These are phyloP conservation scores for Sciurus carolinensis DNA, from an alignment of 2,797 vertebrate species.

Conservation along the genomic window DNA sequence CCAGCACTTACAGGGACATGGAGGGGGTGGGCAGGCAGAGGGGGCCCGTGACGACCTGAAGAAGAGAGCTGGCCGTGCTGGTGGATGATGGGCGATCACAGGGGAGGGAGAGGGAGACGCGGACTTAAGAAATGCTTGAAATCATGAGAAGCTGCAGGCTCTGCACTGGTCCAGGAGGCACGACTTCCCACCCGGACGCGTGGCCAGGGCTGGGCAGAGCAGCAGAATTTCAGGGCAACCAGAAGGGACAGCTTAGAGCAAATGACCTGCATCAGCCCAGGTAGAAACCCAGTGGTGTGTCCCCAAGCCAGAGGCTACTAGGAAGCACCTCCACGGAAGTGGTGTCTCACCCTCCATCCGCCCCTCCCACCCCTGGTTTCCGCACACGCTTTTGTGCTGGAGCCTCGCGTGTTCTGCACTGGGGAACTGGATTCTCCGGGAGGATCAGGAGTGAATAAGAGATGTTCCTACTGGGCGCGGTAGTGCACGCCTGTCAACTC, in stretches of 20 bases:
- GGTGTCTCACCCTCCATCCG: fast-evolving
- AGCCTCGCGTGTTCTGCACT: not conserved
- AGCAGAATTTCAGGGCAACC: not conserved
- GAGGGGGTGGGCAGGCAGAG: not conserved
- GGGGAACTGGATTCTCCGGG: not conserved
- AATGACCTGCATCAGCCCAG: no score
- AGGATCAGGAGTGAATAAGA: not conserved
- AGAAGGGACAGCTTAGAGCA: not conserved
- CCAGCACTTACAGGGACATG: fast-evolving
- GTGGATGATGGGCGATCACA: fast-evolving
- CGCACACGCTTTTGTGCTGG: fast-evolving
- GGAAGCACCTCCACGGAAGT: fast-evolving
- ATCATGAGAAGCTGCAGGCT: not conserved
- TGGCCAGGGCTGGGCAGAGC: not conserved
- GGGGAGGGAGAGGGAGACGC: not conserved
- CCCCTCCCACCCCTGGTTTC: no score
- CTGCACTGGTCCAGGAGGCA: not conserved
- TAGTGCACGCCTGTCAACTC: no score
- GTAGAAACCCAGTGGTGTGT: not conserved
- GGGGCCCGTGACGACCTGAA: fast-evolving
- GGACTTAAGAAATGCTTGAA: not conserved
- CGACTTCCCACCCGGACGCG: not conserved
- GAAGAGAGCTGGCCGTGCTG: fast-evolving
- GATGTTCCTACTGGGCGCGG: not conserved
- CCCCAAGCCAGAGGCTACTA: not conserved